Percentiles rank a stretch among this genome's conserved stretches.
These are phyloP conservation scores for Tuberolachnus salignus DNA, from an alignment of 2,888 invertebrate genomes.

Conservation along the genomic window DNA sequence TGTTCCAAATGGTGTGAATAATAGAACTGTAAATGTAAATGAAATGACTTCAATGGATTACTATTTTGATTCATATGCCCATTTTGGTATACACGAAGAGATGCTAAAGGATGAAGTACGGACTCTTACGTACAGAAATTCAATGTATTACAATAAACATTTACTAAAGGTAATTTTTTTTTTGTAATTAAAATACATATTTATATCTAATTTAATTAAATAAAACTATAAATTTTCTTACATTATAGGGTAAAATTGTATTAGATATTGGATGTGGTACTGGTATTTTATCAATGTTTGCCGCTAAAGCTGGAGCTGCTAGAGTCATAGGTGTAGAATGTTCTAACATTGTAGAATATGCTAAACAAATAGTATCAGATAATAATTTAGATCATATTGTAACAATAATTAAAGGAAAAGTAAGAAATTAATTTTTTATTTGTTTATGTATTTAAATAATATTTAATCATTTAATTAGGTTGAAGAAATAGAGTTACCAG, in stretches of 20 bases:
- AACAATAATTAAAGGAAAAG: conserved; percentile 83
- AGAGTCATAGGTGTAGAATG: conserved; percentile 97
- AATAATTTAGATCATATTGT: conserved; percentile 81
- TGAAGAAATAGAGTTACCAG: conserved; percentile 92
- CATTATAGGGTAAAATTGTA: conserved; percentile 73
- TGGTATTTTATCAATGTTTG: conserved; percentile 99
- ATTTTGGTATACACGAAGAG: conserved; percentile 99
- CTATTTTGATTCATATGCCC: conserved; percentile 99
- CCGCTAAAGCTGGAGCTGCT: conserved; percentile 96
- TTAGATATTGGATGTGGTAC: conserved; percentile 99
- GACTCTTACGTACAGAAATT: conserved; percentile 96
- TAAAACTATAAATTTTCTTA: neutral
- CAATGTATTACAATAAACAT: conserved; percentile 99
- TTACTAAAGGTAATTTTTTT: conserved; percentile 73
- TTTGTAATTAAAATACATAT: neutral
- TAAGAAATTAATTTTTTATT: conserved; percentile 31
- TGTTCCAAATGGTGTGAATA: conserved; percentile 62
- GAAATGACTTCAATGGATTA: conserved; percentile 99
- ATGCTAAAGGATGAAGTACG: conserved; percentile 99
- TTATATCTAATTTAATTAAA: neutral
- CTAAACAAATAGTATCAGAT: conserved; percentile 89
- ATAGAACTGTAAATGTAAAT: conserved; percentile 72
- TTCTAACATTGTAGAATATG: conserved; percentile 98
- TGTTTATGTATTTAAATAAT: neutral
- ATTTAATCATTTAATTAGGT: conserved; percentile 62